A percentile compares a stretch with the other conserved stretches of the same genome.
Evolutionary conservation across 2,797 vertebrate species (phyloP).

Genomic region (Synanceia verrucosa): DNA sequence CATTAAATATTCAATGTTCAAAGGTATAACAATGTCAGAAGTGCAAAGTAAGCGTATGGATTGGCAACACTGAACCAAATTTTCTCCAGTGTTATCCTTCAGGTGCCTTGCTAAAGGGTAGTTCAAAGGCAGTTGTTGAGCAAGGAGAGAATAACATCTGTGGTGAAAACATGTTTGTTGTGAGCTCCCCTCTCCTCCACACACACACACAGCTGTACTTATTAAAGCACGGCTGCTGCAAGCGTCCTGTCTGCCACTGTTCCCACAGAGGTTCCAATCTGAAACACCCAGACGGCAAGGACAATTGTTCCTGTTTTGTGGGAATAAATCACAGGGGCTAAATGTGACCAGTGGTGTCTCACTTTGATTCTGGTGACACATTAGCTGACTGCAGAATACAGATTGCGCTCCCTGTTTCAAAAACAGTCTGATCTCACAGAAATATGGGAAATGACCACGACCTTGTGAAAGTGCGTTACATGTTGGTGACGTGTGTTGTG

Average conservation of each 20-base stretch:
- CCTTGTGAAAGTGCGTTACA: neutral
- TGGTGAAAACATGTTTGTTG: neutral
- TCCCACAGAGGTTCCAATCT: slow-evolving; percentile 55
- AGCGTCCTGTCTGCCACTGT: slow-evolving; percentile 34
- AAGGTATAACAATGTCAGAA: neutral
- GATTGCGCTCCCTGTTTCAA: slow-evolving; percentile 33
- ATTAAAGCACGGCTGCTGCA: slow-evolving; percentile 52
- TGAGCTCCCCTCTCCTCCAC: slow-evolving; percentile 10
- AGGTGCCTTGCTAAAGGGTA: slow-evolving; percentile 10
- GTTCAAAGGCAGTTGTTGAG: neutral
- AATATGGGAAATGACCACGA: neutral
- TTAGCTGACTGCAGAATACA: slow-evolving; percentile 60
- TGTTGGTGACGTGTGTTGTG: neutral
- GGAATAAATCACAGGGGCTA: slow-evolving; percentile 71
- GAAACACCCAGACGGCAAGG: slow-evolving; percentile 60
- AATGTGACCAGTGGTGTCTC: slow-evolving; percentile 59
- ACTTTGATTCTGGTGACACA: slow-evolving; percentile 67
- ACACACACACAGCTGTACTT: slow-evolving; percentile 28
- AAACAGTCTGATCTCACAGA: neutral
- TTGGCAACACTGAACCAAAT: neutral
- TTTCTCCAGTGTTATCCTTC: neutral
- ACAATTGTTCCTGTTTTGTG: slow-evolving; percentile 68
- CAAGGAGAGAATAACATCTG: neutral
- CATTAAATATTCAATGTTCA: neutral
- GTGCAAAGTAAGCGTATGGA: neutral